phyloP scores from a whole-genome alignment of 2,113 vertebrate species.

The Malurus melanocephalus region DNA sequence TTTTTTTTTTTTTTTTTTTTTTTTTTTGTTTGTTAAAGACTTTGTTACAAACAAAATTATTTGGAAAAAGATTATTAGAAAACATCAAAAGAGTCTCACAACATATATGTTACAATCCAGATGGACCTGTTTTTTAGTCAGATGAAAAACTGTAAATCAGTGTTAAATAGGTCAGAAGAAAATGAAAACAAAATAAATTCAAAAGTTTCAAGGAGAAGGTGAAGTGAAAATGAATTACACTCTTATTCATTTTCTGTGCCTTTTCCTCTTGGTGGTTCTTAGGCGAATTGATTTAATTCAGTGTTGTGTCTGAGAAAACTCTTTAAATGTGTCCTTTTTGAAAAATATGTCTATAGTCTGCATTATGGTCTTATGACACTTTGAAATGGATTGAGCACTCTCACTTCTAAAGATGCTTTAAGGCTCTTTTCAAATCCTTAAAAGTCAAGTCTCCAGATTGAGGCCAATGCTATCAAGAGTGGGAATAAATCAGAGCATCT shows the following conservation, averaged over 20 bases:
- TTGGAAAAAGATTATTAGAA: not conserved
- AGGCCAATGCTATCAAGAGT: not conserved
- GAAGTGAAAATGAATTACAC: not conserved
- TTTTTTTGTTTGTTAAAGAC: not conserved
- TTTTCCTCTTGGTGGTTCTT: not conserved
- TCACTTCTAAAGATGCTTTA: not conserved
- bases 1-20: too few species aligned
- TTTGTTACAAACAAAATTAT: not conserved
- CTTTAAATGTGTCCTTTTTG: not conserved
- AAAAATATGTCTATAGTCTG: not conserved
- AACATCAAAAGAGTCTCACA: not conserved
- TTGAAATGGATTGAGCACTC: not conserved
- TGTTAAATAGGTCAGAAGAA: not conserved
- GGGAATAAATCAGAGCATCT: constrained; percentile 24
- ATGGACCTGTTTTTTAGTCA: not conserved
- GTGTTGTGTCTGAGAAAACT: not conserved
- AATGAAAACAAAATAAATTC: not conserved
- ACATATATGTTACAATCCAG: not conserved
- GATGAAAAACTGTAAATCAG: not conserved
- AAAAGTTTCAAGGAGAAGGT: not conserved
- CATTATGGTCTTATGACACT: not conserved
- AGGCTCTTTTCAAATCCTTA: not conserved
- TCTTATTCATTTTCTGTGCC: not conserved
- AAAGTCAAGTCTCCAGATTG: not conserved
- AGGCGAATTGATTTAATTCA: not conserved